Percentiles rank a stretch among this genome's conserved stretches.
These are phyloP conservation scores for Listrodromus nycthemerus DNA, from an alignment of 2,888 invertebrate species.

Conservation along the genomic window DNA sequence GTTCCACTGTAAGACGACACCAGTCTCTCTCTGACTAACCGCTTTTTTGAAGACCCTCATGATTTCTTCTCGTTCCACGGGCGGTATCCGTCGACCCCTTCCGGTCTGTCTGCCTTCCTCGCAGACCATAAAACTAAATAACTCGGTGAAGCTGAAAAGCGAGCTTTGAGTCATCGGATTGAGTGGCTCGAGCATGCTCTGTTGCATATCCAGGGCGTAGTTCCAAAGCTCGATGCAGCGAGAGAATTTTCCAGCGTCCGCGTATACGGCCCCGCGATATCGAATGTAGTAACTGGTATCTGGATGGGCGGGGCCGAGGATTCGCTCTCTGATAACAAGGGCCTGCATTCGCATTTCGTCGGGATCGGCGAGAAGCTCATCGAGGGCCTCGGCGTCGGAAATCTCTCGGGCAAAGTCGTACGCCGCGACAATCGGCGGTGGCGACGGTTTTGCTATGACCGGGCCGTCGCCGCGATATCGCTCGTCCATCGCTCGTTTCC, in stretches of 20 bases:
- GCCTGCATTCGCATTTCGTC: conserved; percentile 99
- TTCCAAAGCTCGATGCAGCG: conserved; percentile 98
- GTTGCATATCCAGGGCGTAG: conserved; percentile 98
- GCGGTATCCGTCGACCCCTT: conserved; percentile 91
- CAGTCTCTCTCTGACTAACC: conserved; percentile 82
- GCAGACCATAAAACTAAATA: conserved; percentile 97
- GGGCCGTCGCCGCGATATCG: conserved; percentile 89
- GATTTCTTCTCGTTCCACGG: conserved; percentile 93
- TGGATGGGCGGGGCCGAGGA: conserved; percentile 96
- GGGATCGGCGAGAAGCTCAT: conserved; percentile 95
- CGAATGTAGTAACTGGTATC: conserved; percentile 98
- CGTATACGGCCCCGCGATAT: conserved; percentile 96
- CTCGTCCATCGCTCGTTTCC: conserved; percentile 96
- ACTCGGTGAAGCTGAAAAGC: conserved; percentile 96
- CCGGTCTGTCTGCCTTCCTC: conserved; percentile 91
- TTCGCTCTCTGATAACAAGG: conserved; percentile 95
- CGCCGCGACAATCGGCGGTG: conserved; percentile 91
- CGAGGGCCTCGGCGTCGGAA: conserved; percentile 90
- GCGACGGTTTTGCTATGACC: conserved; percentile 90
- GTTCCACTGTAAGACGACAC: not conserved
- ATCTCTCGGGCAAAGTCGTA: conserved; percentile 96
- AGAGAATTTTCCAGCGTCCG: conserved; percentile 96
- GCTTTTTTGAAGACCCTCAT: conserved; percentile 93
- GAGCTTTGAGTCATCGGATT: conserved; percentile 98
- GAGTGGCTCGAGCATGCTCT: conserved; percentile 95